Evolutionary conservation across 2,888 invertebrate species (phyloP).

Genomic region (Panzeria rudis): DNA sequence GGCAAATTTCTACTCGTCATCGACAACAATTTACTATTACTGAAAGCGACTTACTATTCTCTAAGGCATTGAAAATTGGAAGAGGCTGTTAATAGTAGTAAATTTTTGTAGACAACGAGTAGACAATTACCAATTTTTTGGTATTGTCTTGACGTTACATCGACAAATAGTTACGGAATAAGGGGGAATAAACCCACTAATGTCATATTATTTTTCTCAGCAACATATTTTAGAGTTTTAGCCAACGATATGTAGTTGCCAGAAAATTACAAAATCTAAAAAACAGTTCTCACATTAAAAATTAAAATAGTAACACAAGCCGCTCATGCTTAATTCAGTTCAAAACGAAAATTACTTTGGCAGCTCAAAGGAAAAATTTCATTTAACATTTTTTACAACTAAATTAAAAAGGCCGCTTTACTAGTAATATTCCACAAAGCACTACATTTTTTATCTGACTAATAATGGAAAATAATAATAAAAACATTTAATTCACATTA

Average conservation of each 20-base stretch:
- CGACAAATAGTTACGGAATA: too few species aligned
- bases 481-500: background rate
- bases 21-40: too few species aligned
- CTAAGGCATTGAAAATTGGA: too few species aligned
- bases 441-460: background rate
- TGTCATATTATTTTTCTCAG: too few species aligned
- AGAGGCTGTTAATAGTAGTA: too few species aligned
- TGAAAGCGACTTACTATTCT: too few species aligned
- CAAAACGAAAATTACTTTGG: constrained; percentile 37
- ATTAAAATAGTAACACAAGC: background rate
- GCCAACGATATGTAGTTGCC: background rate
- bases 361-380: constrained; percentile 43
- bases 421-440: constrained; percentile 2
- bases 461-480: background rate
- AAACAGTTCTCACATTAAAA: background rate
- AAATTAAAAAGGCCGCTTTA: background rate
- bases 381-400: constrained; percentile 17
- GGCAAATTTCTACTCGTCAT: too few species aligned
- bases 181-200: too few species aligned
- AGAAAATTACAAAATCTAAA: constrained; percentile 1
- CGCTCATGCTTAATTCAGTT: constrained; percentile 21
- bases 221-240: background rate
- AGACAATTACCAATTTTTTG: too few species aligned
- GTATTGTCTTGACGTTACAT: too few species aligned
- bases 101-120: too few species aligned